Evolutionary conservation across 2,113 vertebrate genomes (phyloP).

Genomic region (Corythaeola cristata): DNA sequence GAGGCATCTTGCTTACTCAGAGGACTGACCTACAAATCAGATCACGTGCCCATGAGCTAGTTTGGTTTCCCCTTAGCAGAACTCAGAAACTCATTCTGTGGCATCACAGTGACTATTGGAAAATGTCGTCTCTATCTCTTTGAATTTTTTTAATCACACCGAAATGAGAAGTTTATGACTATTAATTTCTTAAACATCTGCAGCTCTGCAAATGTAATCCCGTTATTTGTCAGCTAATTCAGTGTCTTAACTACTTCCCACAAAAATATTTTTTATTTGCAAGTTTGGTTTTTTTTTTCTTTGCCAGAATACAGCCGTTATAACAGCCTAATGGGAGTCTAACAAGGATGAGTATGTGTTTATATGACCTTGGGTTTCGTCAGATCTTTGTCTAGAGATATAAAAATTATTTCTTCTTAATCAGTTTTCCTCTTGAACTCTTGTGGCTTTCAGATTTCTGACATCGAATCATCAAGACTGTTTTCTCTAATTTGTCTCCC

Average conservation of each 20-base stretch:
- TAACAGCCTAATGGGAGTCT: neutral
- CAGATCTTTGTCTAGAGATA: neutral
- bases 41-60: neutral
- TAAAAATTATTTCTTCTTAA: neutral
- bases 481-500: neutral
- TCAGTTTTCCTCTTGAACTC: conserved; percentile 7
- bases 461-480: neutral
- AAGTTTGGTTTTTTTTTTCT: neutral
- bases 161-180: neutral
- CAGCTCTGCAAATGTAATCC: neutral
- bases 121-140: neutral
- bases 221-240: neutral
- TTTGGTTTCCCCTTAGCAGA: neutral
- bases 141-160: neutral
- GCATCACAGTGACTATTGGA: neutral
- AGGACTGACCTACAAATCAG: neutral
- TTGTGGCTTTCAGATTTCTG: neutral
- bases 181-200: neutral
- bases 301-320: neutral
- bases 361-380: neutral
- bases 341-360: neutral
- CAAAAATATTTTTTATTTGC: neutral
- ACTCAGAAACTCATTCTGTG: neutral
- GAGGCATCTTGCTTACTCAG: neutral
- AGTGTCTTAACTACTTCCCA: neutral